Base-by-base conservation (phyloP, 1,140 invertebrate genomes). In the Scaptomyza montana region DNA sequence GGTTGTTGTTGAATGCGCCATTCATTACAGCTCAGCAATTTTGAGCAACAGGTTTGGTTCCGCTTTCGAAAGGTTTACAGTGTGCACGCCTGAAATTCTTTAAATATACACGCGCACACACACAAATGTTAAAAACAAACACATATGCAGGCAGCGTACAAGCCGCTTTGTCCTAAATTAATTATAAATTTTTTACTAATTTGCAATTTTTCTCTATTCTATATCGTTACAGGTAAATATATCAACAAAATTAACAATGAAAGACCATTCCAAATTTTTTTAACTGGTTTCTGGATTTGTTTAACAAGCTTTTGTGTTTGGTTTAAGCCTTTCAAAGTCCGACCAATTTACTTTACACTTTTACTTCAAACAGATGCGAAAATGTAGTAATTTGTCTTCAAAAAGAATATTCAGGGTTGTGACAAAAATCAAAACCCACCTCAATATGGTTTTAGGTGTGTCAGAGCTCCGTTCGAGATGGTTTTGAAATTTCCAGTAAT, bases 211-310 rank as follows among this genome's bases (percentile, higher is more conserved):
- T 87, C 79, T 87, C 79, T 74, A 79, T 80, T 85, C 74, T 74
- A 36, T 84, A 62, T 86, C 78, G 76, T 89, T 87, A 62, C 79
- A 87, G 84, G 79, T 87, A 89, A 87, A 87, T 89, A 67, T 50
- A 30, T 60, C 21, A 45, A 60, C 60, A 64, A 16, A 41, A 55
- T 39, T 41, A 56, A 65, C 28, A 59, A 16, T 33, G 30, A 33
- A 33, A 33, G 30, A 25, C 30, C 7, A 33, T 6, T 4, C 30
- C 60, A 21, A 69, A 9, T 36, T 7, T 9, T 16, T 25, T 1
- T 25, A 25, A 25, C 21, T 25, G 21, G 21, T 25, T 25, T 25
- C 1, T 25, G 21, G 21, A 3, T 25, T 25, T 25, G 21, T 25
- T 2, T 25, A 1, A 25, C 21, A 47, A 47, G 30, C 3, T 30